A percentile compares a stretch with the other conserved stretches of the same genome.
phyloP scores from a whole-genome alignment of 2,888 invertebrate genomes.

The Dexiosoma caninum region DNA sequence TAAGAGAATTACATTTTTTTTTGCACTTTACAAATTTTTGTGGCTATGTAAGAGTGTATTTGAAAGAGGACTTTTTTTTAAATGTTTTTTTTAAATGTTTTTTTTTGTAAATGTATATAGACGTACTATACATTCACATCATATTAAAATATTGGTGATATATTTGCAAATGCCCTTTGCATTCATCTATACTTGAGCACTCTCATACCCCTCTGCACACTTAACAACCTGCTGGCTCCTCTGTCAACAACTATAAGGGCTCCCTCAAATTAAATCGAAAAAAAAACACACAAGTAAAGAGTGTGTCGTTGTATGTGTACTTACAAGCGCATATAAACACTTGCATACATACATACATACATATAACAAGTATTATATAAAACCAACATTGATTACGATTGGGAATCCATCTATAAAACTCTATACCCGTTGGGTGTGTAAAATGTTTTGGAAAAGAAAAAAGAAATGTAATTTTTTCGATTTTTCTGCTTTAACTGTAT shows the following conservation, averaged over 20 bases:
- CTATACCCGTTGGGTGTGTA: conserved; percentile 65
- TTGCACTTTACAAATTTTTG: conserved; percentile 22
- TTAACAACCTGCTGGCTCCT: conserved; percentile 1
- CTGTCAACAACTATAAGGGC: conserved; percentile 23
- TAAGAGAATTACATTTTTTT: conserved; percentile 36
- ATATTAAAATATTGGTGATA: conserved; percentile 63
- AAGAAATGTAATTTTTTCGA: conserved; percentile 13
- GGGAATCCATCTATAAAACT: conserved; percentile 75
- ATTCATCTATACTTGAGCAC: conserved; percentile 47
- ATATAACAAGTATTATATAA: conserved; percentile 32
- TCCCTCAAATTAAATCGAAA: conserved; percentile 32
- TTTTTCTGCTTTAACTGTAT: conserved; percentile 34
- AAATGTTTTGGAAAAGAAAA: conserved; percentile 18
- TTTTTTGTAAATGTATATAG: conserved; percentile 27
- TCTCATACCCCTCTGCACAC: conserved; percentile 2
- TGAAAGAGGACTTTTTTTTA: conserved; percentile 40
- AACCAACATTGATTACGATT: conserved; percentile 77
- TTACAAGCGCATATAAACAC: too few species aligned
- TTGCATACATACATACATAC: not conserved
- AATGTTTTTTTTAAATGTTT: too few species aligned
- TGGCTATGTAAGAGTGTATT: conserved; percentile 8
- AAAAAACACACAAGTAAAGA: not conserved
- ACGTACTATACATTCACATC: conserved; percentile 5
- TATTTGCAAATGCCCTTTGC: conserved; percentile 60
- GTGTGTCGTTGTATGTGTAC: conserved; percentile 23